Evolutionary conservation across 2,113 vertebrate species (phyloP), one percentile per base, ranked within the genome.

Genomic region (Muntiacus reevesi): DNA sequence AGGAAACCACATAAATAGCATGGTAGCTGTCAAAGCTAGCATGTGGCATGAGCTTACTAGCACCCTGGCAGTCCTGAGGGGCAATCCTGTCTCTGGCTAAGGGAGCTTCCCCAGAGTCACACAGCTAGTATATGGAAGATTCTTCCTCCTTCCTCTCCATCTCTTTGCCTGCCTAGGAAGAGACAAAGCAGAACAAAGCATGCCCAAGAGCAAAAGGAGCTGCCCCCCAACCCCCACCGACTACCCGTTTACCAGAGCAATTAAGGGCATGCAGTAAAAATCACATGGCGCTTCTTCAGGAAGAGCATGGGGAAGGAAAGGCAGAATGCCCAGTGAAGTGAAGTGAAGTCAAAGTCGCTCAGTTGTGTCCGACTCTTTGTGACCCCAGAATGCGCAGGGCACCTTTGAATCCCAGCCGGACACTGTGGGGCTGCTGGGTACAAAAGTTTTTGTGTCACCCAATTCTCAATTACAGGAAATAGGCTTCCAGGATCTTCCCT

Each of bases 41-140:
- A 8, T 2, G 33, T 3, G 4, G 33, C 45, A 13, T 0, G 4
- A 59, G 52, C 4, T 1, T 16, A 0, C 21, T 14, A 43, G 47
- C 6, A 8, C 2, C 36, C 6, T 7, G 30, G 10, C 30, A 36
- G 4, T 17, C 4, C 36, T 36, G 6, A 19, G 19, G 23, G 27
- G 6, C 30, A 57, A 55, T 16, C 36, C 3, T 52, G 45, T 15
- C 2, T 30, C 45, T 17, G 6, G 30, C 55, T 36, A 3, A 55
- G n/a, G 14, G 17, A 33, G 3, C 3, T 1, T 62, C 52, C 27
- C n/a, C 40, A 89, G 23, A 89, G 74, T 62, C 12, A 74, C 60
- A 62, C 10, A 71, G 33, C 17, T 64, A 82, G 10, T 16, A 14
- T 45, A 81, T 52, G 14, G 27, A 67, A 94, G 36, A 79, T n/a